Evolutionary conservation across 2,888 invertebrate species (phyloP).

Genomic region (Strigamia maritima): DNA sequence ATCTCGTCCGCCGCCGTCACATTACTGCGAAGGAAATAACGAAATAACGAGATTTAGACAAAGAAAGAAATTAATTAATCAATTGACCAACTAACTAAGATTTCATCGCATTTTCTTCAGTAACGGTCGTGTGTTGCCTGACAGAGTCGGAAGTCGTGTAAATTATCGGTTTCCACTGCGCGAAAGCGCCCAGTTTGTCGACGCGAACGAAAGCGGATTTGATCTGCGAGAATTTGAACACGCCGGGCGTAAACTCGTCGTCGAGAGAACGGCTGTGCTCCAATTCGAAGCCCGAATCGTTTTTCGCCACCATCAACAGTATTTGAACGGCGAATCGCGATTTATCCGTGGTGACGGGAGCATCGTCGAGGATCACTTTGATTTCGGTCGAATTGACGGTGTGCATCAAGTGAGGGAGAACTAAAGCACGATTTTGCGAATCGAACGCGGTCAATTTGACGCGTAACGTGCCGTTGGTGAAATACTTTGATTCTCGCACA

Average conservation of each 20-base stretch:
- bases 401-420: slow-evolving; percentile 20
- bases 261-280: not conserved
- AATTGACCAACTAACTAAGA: not conserved
- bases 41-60: not conserved
- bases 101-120: not conserved
- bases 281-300: not conserved
- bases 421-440: not conserved
- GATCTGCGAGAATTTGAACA: not conserved
- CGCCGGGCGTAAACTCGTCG: slow-evolving; percentile 33
- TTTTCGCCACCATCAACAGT: not conserved
- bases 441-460: not conserved
- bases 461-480: not conserved
- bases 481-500: not conserved
- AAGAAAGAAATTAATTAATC: not conserved
- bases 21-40: not conserved
- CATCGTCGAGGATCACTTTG: not conserved
- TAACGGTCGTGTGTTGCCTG: not conserved
- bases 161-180: slow-evolving; percentile 31
- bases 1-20: not conserved
- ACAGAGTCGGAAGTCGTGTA: not conserved
- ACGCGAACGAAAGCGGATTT: not conserved
- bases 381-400: slow-evolving; percentile 14
- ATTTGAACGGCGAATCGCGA: slow-evolving; percentile 15
- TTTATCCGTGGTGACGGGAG: not conserved
- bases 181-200: not conserved